A percentile compares a stretch with the other conserved stretches of the same genome.
Evolutionary conservation across 2,888 invertebrate genomes (phyloP).

Genomic region (Amorpha juglandis): DNA sequence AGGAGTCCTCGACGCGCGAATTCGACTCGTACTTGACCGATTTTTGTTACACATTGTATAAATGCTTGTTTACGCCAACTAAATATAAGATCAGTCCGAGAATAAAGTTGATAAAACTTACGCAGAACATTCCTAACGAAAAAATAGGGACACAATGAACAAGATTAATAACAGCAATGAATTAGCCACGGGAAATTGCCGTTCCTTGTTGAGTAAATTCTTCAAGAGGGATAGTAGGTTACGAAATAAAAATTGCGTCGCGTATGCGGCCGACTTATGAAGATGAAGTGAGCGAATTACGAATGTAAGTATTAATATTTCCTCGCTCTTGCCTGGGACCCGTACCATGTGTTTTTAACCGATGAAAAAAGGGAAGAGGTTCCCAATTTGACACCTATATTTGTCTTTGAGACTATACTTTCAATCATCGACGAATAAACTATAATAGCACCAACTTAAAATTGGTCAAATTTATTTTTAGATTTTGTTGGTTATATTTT

Average conservation of each 20-base stretch:
- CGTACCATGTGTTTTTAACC: slow-evolving; percentile 22
- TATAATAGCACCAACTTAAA: too few species aligned
- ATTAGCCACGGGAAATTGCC: slow-evolving; percentile 74
- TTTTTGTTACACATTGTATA: background rate
- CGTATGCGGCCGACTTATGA: slow-evolving; percentile 60
- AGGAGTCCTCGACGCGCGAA: too few species aligned
- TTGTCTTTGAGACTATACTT: too few species aligned
- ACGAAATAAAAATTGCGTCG: slow-evolving; percentile 66
- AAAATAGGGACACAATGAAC: slow-evolving; percentile 60
- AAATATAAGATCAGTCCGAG: background rate
- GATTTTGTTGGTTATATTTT: too few species aligned
- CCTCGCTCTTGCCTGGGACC: slow-evolving; percentile 44
- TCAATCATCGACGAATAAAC: too few species aligned
- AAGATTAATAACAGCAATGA: slow-evolving; percentile 71
- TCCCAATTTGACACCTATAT: too few species aligned
- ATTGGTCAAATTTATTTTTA: too few species aligned
- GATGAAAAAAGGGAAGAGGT: too few species aligned
- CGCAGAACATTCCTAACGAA: slow-evolving; percentile 33
- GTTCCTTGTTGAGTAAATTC: slow-evolving; percentile 72
- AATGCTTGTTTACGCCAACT: slow-evolving; percentile 8
- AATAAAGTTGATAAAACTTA: slow-evolving; percentile 43
- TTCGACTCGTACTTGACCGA: too few species aligned
- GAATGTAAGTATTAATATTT: slow-evolving; percentile 64
- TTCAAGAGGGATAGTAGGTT: slow-evolving; percentile 49
- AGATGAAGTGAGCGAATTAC: slow-evolving; percentile 65